phyloP scores from a whole-genome alignment of 2,888 invertebrate genomes.

The Liodrosophila aerea region DNA sequence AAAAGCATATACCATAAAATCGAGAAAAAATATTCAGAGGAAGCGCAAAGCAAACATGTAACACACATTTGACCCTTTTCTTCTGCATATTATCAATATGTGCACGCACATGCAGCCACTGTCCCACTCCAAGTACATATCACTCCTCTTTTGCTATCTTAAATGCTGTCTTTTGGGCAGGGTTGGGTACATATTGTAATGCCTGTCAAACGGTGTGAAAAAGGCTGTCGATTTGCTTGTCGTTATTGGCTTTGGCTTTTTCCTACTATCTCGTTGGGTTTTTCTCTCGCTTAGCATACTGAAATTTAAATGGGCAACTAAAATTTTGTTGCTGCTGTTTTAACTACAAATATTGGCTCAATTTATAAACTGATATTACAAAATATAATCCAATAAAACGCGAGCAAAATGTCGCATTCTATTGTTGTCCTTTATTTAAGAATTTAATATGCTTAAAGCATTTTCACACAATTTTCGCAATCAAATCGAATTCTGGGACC shows the following conservation, averaged over 20 bases:
- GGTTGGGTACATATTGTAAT: slow-evolving; percentile 64
- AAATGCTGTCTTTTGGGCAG: slow-evolving; percentile 1
- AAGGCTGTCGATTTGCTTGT: slow-evolving; percentile 53
- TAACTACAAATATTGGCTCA: slow-evolving; percentile 6
- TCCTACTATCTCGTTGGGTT: slow-evolving; percentile 2
- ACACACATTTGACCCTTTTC: slow-evolving; percentile 67
- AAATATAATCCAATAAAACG: background rate
- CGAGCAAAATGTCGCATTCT: background rate
- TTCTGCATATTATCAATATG: slow-evolving; percentile 54
- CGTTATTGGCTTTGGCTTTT: slow-evolving; percentile 38
- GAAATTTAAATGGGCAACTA: slow-evolving; percentile 5
- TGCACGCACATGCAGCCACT: slow-evolving; percentile 38
- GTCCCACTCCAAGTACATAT: no score
- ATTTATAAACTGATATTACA: background rate
- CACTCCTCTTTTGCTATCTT: background rate
- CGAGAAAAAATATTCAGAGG: slow-evolving; percentile 23
- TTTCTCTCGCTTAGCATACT: slow-evolving; percentile 14
- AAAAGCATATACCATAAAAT: slow-evolving; percentile 6
- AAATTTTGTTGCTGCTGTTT: background rate
- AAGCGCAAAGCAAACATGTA: slow-evolving; percentile 39
- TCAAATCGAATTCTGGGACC: slow-evolving; percentile 47
- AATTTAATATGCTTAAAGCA: slow-evolving; percentile 56
- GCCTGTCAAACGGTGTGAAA: slow-evolving; percentile 69
- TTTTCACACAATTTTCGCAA: slow-evolving; percentile 54
- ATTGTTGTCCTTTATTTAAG: slow-evolving; percentile 8